Evolutionary conservation across 1,140 invertebrate species (phyloP).

Genomic region (Galleria mellonella): DNA sequence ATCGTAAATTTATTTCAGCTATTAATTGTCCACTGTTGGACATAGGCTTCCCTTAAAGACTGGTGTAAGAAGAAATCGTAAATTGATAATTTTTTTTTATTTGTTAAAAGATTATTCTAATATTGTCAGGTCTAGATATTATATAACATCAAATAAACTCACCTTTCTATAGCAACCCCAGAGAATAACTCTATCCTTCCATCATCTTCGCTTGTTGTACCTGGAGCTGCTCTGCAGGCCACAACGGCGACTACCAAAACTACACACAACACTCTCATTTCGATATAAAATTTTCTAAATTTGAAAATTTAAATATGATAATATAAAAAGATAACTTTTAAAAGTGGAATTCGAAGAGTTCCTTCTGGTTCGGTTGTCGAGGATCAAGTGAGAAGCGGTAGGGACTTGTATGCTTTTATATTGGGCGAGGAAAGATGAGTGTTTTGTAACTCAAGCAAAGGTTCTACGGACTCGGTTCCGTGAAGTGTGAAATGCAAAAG

Average conservation of each 20-base stretch:
- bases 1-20: too few species aligned
- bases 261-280: conserved; percentile 52
- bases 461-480: conserved; percentile 7
- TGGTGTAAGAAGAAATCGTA: too few species aligned
- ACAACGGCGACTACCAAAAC: conserved; percentile 36
- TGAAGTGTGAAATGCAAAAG: conserved; percentile 1
- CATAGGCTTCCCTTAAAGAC: too few species aligned
- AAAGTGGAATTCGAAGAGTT: conserved; percentile 1
- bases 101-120: too few species aligned
- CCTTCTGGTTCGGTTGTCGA: conserved; percentile 15
- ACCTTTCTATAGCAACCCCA: conserved; percentile 62
- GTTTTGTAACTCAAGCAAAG: conserved; percentile 10
- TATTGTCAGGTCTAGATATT: too few species aligned
- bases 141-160: conserved; percentile 20
- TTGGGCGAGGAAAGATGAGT: conserved; percentile 21
- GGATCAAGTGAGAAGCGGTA: conserved; percentile 44
- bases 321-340: background rate
- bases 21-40: too few species aligned
- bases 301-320: background rate
- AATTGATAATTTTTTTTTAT: too few species aligned
- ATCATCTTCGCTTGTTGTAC: conserved; percentile 32
- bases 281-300: conserved; percentile 8
- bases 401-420: conserved; percentile 45
- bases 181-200: conserved; percentile 51
- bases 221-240: conserved; percentile 37